Evolutionary conservation across 2,797 vertebrate species (phyloP).

Genomic region (Protonibea diacanthus): DNA sequence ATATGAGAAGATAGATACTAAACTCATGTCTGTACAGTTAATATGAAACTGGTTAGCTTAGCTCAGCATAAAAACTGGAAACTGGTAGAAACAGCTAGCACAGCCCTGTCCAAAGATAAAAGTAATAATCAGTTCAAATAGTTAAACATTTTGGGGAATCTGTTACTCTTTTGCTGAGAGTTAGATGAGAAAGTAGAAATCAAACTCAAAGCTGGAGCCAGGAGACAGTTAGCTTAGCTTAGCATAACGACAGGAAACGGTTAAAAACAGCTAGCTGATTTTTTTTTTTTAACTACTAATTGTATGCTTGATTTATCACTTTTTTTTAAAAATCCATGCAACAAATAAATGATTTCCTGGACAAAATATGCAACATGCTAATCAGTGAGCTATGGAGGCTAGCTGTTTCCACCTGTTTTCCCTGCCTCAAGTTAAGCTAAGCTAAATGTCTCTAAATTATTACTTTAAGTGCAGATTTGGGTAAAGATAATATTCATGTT

Average conservation of each 20-base stretch:
- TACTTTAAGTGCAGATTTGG: slow-evolving; percentile 27
- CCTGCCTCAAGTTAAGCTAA: neutral
- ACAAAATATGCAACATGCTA: neutral
- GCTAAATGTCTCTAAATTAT: neutral
- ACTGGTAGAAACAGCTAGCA: neutral
- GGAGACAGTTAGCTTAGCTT: no score
- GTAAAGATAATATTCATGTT: slow-evolving; percentile 14
- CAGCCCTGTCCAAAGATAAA: neutral
- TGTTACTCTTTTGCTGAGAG: no score
- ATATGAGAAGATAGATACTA: neutral
- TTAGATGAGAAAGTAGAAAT: no score
- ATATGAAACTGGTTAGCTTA: slow-evolving; percentile 1
- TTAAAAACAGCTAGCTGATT: neutral
- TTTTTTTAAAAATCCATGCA: no score
- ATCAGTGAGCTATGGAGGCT: neutral
- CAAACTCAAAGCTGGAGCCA: no score
- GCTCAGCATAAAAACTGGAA: neutral
- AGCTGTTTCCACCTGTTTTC: neutral
- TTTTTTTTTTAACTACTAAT: no score
- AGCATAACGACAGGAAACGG: neutral
- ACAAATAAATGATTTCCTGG: no score
- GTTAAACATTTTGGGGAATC: no score
- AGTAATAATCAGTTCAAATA: neutral
- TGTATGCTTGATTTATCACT: no score
- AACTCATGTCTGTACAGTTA: neutral